Evolutionary conservation across 2,113 vertebrate genomes (phyloP), one percentile per base, ranked within the genome.

Genomic region (Elephantulus edwardii): DNA sequence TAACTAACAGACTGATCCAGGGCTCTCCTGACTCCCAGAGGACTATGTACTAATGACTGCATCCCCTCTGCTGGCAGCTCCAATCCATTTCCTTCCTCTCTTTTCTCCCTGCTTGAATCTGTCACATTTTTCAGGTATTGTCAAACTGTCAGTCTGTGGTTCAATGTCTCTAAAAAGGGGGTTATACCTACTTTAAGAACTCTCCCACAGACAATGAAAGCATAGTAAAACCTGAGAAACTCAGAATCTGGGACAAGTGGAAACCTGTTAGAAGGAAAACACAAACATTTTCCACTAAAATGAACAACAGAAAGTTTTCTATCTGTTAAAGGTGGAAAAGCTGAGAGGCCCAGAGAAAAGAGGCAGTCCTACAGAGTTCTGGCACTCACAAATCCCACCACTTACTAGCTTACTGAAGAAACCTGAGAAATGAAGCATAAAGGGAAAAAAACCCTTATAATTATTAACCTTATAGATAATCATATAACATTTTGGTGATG

Each of bases 61-160:
- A 28, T 68, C 6, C 17, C 9, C 17, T 1, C 26, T 30, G 14
- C 44, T 30, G 70, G 48, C 52, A 77, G 14, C 56, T 88, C 74
- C 48, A 91, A 93, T n/a, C 35, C 28, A 26, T n/a, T 17, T 12
- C 50, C 46, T 40, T 52, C 50, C n/a, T 40, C 20, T 68, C 9
- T 52, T 42, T 86, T n/a, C 11, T 84, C 24, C 66, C 86, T 85
- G 26, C 35, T 74, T 83, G 8, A 77, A 52, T 80, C 14, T 14
- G 56, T 20, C 20, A 64, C n/a, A n/a, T n/a, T 48, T 93, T 85
- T 14, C 56, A 88, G 28, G 46, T 86, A 89, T 64, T 82, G 16
- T 48, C 66, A 91, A 92, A 78, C 35, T 82, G n/a, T 58, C 28
- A 54, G 86, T 93, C 35, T 84, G 42, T 84, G 30, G 4, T 82